Evolutionary conservation across 1,140 invertebrate genomes (phyloP).

Genomic region (Nylanderia fulva): DNA sequence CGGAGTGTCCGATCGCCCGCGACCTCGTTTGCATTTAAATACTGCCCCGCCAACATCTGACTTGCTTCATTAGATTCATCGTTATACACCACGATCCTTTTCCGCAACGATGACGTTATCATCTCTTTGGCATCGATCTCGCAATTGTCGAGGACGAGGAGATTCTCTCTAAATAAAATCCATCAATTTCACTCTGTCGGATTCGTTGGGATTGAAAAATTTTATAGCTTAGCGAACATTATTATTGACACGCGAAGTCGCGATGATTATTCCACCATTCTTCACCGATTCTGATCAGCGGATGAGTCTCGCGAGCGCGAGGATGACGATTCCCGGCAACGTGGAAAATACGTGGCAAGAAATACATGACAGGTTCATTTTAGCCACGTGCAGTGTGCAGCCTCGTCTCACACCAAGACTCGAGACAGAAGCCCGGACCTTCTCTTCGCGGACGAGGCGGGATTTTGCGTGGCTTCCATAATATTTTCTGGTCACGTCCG

Average conservation of each 20-base stretch:
- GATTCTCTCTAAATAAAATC: not conserved
- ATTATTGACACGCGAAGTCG: not conserved
- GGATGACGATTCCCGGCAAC: not conserved
- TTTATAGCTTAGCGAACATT: not conserved
- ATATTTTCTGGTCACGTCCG: slow-evolving; percentile 81
- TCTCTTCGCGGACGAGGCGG: slow-evolving; percentile 22
- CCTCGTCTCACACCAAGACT: slow-evolving; percentile 4
- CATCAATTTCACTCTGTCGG: not conserved
- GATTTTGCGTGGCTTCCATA: slow-evolving; percentile 68
- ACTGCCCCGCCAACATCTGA: slow-evolving; percentile 37
- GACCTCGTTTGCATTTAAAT: slow-evolving; percentile 73
- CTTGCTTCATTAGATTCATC: not conserved
- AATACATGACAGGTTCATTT: slow-evolving; percentile 26
- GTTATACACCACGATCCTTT: not conserved
- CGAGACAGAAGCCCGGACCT: slow-evolving; percentile 1
- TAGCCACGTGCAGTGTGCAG: slow-evolving; percentile 34
- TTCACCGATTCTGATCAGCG: not conserved
- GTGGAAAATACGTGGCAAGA: not conserved
- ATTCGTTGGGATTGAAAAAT: not conserved
- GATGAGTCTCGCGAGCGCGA: not conserved
- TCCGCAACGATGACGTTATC: not conserved
- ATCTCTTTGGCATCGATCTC: not conserved
- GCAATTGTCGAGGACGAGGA: no score
- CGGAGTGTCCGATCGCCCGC: slow-evolving; percentile 1
- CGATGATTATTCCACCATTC: not conserved